These are phyloP conservation scores for Ectobius pallidus DNA, from an alignment of 2,888 invertebrate genomes.

Conservation along the genomic window DNA sequence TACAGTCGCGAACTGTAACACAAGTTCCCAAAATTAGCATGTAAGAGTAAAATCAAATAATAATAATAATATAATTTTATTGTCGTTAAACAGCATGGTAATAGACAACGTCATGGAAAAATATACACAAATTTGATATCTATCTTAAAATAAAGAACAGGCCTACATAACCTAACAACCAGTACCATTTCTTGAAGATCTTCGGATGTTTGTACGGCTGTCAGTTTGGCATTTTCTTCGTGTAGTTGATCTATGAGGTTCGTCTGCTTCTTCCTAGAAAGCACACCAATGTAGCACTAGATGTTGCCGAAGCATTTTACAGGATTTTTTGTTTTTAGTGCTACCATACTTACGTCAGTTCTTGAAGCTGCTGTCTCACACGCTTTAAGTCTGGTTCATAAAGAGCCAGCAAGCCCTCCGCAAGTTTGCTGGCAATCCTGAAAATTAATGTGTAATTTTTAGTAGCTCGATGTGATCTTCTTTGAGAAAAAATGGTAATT, in stretches of 20 bases:
- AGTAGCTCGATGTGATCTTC: too few species aligned
- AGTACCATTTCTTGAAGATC: slow-evolving; percentile 55
- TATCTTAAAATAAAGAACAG: too few species aligned
- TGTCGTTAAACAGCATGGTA: too few species aligned
- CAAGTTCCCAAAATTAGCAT: too few species aligned
- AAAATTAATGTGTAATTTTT: background rate
- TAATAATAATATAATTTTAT: too few species aligned
- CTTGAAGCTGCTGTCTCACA: slow-evolving; percentile 53
- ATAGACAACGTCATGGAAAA: too few species aligned
- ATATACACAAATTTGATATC: too few species aligned
- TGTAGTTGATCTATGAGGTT: slow-evolving; percentile 50
- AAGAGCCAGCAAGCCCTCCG: slow-evolving; percentile 51
- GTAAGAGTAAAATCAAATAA: too few species aligned
- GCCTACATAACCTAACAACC: too few species aligned
- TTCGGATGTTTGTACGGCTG: slow-evolving; percentile 48
- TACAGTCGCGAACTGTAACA: slow-evolving; percentile 52
- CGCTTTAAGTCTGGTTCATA: slow-evolving; percentile 53
- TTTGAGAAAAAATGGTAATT: too few species aligned
- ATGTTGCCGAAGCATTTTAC: too few species aligned
- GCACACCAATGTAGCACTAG: too few species aligned
- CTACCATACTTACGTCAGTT: slow-evolving; percentile 53
- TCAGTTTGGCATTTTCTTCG: slow-evolving; percentile 51
- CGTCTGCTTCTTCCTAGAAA: slow-evolving; percentile 52
- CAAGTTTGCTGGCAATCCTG: slow-evolving; percentile 47
- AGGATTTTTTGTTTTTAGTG: slow-evolving; percentile 6